These are phyloP conservation scores for Zeugodacus cucurbitae DNA, from an alignment of 1,140 invertebrate species.

Conservation along the genomic window DNA sequence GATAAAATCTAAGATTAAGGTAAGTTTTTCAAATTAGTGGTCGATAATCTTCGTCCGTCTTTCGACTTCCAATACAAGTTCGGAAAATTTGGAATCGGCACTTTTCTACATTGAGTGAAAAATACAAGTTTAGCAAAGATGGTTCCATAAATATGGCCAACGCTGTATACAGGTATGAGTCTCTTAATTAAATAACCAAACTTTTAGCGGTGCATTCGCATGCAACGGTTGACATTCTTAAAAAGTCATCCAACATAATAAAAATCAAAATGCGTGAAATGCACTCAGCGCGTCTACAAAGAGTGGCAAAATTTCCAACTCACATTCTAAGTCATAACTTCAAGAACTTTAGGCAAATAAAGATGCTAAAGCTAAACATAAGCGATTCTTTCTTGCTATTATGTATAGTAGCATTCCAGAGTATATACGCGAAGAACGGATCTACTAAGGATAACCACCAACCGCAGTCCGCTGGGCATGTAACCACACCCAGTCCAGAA, in stretches of 20 bases:
- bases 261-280: background rate
- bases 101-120: no score
- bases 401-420: background rate
- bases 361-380: background rate
- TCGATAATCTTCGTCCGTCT: no score
- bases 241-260: background rate
- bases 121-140: no score
- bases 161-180: no score
- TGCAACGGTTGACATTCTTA: slow-evolving; percentile 55
- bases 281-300: background rate
- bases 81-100: no score
- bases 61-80: no score
- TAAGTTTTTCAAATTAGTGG: background rate
- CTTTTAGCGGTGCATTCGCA: slow-evolving; percentile 18
- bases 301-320: background rate
- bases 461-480: background rate
- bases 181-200: background rate
- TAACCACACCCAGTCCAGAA: slow-evolving; percentile 55
- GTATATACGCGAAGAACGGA: background rate
- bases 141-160: no score
- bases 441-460: background rate
- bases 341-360: background rate
- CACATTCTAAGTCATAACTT: no score
- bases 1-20: background rate
- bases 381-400: background rate